Base-by-base conservation (phyloP, 1,140 invertebrate genomes). In the Pseudobourletiella spinata region DNA sequence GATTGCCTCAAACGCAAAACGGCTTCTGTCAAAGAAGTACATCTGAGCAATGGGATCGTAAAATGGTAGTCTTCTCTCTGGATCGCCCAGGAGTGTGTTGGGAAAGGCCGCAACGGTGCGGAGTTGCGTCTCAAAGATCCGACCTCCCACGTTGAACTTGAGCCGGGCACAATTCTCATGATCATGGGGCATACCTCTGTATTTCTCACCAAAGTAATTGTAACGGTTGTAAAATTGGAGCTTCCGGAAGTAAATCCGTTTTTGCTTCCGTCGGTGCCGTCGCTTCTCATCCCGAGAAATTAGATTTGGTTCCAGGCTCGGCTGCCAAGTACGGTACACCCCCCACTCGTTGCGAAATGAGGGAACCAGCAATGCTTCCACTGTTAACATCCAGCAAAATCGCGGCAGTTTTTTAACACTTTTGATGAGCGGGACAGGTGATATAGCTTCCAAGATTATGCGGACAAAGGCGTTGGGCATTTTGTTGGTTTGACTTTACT, bases 101-200 rank as follows among this genome's bases (percentile, higher is more conserved):
- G 82, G 82, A 70, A 79, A 81, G 69, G 78, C 74, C 54, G 76
- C 73, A 16, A 83, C 70, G 22, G 81, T 82, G 63, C 77, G 75
- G 29, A 80, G 71, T 66, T 76, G 77, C 18, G 81, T 82, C 72
- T 83, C 80, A 71, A 80, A 83, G 59, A 76, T 71, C 44, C 79
- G 70, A n/a, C 81, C 81, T 18, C 35, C 14, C 11, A 63, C 57
- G 39, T 64, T 67, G 25, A 67, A 61, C 1, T 24, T 11, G 6
- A 67, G 20, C 15, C 61, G 15, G 6, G 39, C 14, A 46, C 65
- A 66, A 8, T 39, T n/a, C 16, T 46, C 43, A 42, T 66, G 65
- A 42, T 63, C 44, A 20, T 63, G 65, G 26, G 44, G 14, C 0
- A 4, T 1, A 15, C 18, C 22, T 1, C 15, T 6, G 44, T 46